Percentiles rank a stretch among this genome's conserved stretches.
Conservation (phyloP, 2,113 vertebrate genomes). For the Vulpes ferrilata region DNA sequence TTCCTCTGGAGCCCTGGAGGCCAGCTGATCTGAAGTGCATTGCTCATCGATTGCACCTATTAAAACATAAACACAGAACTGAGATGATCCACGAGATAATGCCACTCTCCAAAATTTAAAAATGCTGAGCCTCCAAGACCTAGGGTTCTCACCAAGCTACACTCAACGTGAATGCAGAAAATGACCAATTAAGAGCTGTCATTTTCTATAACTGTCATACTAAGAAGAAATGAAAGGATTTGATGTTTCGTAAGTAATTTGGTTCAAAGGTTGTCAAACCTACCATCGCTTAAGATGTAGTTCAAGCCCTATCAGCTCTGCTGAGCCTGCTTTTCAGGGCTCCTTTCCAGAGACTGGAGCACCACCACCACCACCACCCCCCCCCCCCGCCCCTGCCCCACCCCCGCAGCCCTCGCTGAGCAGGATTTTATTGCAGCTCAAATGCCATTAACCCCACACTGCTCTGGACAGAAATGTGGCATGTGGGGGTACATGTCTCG, state of each 20-base stretch:
- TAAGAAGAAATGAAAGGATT: neutral
- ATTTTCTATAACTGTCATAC: neutral
- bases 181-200: neutral
- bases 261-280: conserved; percentile 3
- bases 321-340: neutral
- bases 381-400: too few species aligned
- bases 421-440: neutral
- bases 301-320: neutral
- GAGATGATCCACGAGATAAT: neutral
- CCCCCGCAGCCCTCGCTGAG: neutral
- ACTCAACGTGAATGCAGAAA: neutral
- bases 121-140: neutral
- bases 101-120: conserved; percentile 9
- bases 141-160: neutral
- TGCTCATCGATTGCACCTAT: neutral
- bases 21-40: neutral
- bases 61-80: neutral
- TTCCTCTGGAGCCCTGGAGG: neutral
- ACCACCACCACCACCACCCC: neutral
- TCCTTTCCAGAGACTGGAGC: accelerated
- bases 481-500: neutral
- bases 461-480: neutral
- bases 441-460: neutral
- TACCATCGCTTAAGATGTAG: neutral
- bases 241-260: neutral